Evolutionary conservation across 2,113 vertebrate species (phyloP), one percentile per base, ranked within the genome.

Genomic region (Phaethon lepturus): DNA sequence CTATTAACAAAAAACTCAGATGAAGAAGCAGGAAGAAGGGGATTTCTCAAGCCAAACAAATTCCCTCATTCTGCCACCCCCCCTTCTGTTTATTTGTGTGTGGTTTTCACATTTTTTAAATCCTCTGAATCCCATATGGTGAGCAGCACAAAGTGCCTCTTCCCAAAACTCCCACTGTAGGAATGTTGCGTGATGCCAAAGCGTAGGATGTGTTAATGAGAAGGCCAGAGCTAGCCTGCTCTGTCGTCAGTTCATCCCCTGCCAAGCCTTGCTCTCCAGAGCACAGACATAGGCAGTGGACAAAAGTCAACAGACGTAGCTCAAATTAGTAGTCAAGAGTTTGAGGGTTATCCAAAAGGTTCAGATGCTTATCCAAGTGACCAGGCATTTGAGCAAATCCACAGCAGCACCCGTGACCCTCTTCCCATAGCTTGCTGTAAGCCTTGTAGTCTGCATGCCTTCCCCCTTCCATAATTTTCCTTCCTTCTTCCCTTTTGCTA

Each of bases 121-220:
- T 52, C 52, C 26, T 74, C n/a, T 66, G 42, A 87, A 69, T 58
- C 47, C 60, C 69, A 85, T 96, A 88, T 96, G 80, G 14, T 5
- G 29, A 86, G 59, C 24, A 96, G 60, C 45, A 90, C 42, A 86
- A 81, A 50, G 10, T 52, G 8, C 63, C 16, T 90, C n/a, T 90
- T 93, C 68, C 87, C 76, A 67, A 86, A 88, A 68, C 59, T 92
- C 66, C 53, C 38, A 35, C 42, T 88, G 31, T 42, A 79, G 53
- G 40, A 96, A 95, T 85, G 62, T 29, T 69, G 28, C 35, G 26
- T 40, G 73, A 79, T 95, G 78, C 86, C 91, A 93, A 73, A 87
- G 66, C 3, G 13, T 73, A 78, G 77, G 76, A 63, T 82, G 90
- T 87, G 59, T 33, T 84, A 86, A 91, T 47, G 66, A 7, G 13